Percentiles rank a stretch among this genome's conserved stretches.
phyloP scores from a whole-genome alignment of 2,888 invertebrate species.

The Aphodius sticticus region DNA sequence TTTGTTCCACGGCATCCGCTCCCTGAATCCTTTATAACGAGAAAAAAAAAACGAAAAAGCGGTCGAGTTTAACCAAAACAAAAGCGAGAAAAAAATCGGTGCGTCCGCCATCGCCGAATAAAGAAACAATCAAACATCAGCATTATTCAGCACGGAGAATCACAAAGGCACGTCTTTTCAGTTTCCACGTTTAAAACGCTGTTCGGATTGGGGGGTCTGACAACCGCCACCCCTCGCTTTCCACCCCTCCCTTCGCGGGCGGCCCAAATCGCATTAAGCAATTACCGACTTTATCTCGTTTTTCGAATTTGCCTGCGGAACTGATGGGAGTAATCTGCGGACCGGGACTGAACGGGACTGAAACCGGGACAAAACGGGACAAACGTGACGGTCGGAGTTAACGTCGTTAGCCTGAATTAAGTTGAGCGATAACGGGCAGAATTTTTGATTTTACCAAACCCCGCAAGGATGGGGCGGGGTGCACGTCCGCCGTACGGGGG shows the following conservation, averaged over 20 bases:
- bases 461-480: background rate
- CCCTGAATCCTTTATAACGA: too few relatives aligned
- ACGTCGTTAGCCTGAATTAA: slow-evolving; percentile 22
- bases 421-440: slow-evolving; percentile 17
- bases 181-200: background rate
- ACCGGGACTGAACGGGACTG: slow-evolving; percentile 14
- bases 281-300: slow-evolving; percentile 22
- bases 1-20: too few relatives aligned
- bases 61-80: too few relatives aligned
- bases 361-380: slow-evolving; percentile 14
- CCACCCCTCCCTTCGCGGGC: background rate
- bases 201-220: background rate
- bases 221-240: background rate
- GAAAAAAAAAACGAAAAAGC: too few relatives aligned
- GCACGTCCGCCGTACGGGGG: background rate
- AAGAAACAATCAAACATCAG: background rate
- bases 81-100: too few relatives aligned
- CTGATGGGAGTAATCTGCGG: slow-evolving; percentile 17
- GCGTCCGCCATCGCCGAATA: background rate
- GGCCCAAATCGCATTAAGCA: slow-evolving; percentile 21
- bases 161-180: background rate
- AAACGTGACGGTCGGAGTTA: slow-evolving; percentile 18
- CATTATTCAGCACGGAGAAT: background rate
- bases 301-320: slow-evolving; percentile 25
- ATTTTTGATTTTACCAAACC: slow-evolving; percentile 16